These are phyloP conservation scores for Lutjanus campechanus DNA, from an alignment of 2,797 vertebrate genomes.

Conservation along the genomic window DNA sequence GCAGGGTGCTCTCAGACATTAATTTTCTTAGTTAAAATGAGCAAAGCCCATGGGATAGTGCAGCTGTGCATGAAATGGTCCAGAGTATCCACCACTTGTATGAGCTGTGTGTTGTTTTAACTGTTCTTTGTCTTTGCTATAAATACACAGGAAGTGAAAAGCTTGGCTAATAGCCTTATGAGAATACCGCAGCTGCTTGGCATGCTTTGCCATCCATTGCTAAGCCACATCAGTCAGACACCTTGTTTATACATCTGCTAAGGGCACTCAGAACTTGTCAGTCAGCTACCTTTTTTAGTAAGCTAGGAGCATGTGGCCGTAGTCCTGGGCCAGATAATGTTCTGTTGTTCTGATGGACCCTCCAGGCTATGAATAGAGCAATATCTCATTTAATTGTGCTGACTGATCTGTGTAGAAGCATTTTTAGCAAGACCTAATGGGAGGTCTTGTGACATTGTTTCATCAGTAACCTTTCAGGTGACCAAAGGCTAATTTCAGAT, in stretches of 20 bases:
- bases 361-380: slow-evolving; percentile 74
- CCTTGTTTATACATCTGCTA: slow-evolving; percentile 82
- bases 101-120: slow-evolving; percentile 52
- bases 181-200: slow-evolving; percentile 71
- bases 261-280: slow-evolving; percentile 62
- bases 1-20: background rate
- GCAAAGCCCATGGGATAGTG: slow-evolving; percentile 13
- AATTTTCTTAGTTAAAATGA: slow-evolving; percentile 30
- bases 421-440: slow-evolving; percentile 54
- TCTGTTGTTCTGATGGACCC: slow-evolving; percentile 38
- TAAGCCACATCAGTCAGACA: slow-evolving; percentile 79
- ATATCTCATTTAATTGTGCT: slow-evolving; percentile 60
- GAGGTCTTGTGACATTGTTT: slow-evolving; percentile 71
- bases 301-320: slow-evolving; percentile 19
- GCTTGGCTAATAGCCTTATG: slow-evolving; percentile 76
- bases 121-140: slow-evolving; percentile 68
- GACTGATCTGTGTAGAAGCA: slow-evolving; percentile 44
- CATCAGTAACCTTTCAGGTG: slow-evolving; percentile 67
- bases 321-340: slow-evolving; percentile 33
- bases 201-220: slow-evolving; percentile 64
- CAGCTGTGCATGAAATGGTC: slow-evolving; percentile 20
- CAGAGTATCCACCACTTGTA: slow-evolving; percentile 26
- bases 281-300: slow-evolving; percentile 67
- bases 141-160: slow-evolving; percentile 81
- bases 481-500: slow-evolving; percentile 77